Conservation (phyloP, 2,797 vertebrate genomes). For the Protosalanx chinensis region DNA sequence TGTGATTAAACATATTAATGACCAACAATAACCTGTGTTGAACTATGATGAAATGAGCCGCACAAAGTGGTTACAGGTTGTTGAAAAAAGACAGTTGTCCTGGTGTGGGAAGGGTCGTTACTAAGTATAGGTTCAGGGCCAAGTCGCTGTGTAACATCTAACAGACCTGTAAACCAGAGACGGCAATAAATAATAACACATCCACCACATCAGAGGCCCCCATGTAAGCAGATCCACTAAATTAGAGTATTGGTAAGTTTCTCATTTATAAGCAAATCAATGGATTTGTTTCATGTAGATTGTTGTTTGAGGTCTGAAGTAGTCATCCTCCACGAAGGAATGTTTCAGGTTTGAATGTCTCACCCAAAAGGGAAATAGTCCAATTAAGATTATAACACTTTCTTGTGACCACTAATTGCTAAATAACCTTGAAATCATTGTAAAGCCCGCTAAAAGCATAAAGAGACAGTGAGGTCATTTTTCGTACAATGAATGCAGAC, state of each 20-base stretch:
- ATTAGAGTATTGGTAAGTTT: no score
- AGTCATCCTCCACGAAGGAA: background rate
- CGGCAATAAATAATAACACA: conserved; percentile 20
- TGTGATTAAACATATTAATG: background rate
- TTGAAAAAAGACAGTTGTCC: conserved; percentile 1
- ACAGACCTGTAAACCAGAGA: background rate
- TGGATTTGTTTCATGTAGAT: background rate
- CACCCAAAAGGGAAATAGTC: background rate
- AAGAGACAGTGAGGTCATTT: background rate
- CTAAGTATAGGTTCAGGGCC: background rate
- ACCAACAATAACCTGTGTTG: background rate
- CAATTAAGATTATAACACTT: background rate
- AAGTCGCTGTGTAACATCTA: background rate
- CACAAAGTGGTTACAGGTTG: background rate
- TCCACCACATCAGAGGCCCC: conserved; percentile 21
- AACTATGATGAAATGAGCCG: conserved; percentile 1
- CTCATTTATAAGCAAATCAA: background rate
- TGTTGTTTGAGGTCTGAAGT: background rate
- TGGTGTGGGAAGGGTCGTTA: background rate
- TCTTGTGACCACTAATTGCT: conserved; percentile 13
- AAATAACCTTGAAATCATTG: conserved; percentile 24
- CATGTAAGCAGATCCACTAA: conserved; percentile 29
- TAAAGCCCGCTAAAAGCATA: background rate
- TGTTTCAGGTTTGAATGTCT: background rate
- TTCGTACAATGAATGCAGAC: conserved; percentile 7